Evolutionary conservation across 2,888 invertebrate species (phyloP), one percentile per base, ranked within the genome.

Genomic region (Hypomecis atomaria): DNA sequence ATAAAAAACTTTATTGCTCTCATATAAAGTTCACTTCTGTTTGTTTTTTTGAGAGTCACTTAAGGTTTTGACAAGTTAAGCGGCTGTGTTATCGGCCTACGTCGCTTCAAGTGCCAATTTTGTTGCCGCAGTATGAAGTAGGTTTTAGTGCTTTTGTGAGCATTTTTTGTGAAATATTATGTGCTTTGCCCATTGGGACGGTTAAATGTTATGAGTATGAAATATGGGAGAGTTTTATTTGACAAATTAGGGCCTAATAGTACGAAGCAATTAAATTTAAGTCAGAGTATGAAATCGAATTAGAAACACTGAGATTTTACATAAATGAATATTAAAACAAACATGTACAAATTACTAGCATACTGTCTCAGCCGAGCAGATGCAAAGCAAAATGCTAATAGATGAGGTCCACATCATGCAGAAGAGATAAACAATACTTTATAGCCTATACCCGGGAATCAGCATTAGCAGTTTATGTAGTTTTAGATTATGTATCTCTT

Each of bases 1-100:
- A 74, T 74, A 73, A 72, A 74, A 72, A 71, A 72, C 72, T 71
- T 72, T 68, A 69, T 63, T 52, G 56, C 62, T 43, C 55, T 68
- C 69, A 60, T 66, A 71, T 71, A 72, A 66, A 69, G 72, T 68
- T 66, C 64, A 72, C 58, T 68, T 71, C 69, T 65, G 71, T 66
- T 72, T 72, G 66, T 50, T 72, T 66, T 69, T 69, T 65, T 54
- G 60, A 65, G 66, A 68, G 69, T 67, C 53, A 68, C 72, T 72
- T 72, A 65, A 62, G 71, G 58, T 64, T 69, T 72, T 66, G 67
- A 65, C 59, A 47, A 68, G 69, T 69, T 73, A 72, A 74, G 75
- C 61, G 71, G 66, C 69, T 71, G 64, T 71, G 79, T 75, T 77
- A 69, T 69, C 64, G 65, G 67, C 62, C 67, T 67, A 69, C 62